Percentiles rank a stretch among this genome's conserved stretches.
phyloP scores from a whole-genome alignment of 2,797 vertebrate genomes.

The Pseudomugil tenellus region DNA sequence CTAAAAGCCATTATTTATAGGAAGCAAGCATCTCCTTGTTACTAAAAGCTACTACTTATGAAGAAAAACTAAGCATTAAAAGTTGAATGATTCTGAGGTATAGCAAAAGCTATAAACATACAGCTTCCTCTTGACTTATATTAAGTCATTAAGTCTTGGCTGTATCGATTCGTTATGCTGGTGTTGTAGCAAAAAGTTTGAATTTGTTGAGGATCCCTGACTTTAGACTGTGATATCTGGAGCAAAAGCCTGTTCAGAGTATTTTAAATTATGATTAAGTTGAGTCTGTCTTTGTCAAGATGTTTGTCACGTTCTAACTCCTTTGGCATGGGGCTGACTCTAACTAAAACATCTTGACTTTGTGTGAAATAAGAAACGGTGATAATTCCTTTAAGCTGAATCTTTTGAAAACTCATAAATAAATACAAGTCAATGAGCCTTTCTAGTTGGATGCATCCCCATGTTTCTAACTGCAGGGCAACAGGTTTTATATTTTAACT shows the following conservation, averaged over 20 bases:
- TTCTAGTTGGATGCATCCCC: constrained; percentile 58
- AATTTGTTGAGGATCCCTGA: neutral
- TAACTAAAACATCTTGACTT: too few relatives aligned
- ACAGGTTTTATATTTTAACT: constrained; percentile 21
- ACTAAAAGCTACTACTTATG: neutral
- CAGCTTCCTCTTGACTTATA: neutral
- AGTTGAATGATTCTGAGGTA: neutral
- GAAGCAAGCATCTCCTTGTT: neutral
- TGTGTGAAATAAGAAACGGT: neutral
- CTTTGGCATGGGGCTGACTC: constrained; percentile 53
- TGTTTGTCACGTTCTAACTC: constrained; percentile 65
- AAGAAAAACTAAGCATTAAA: neutral
- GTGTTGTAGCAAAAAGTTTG: neutral
- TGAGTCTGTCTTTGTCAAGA: constrained; percentile 39
- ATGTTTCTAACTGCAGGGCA: constrained; percentile 56
- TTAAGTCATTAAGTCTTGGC: neutral
- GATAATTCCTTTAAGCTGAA: neutral
- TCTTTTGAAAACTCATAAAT: constrained; percentile 15
- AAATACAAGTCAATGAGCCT: constrained; percentile 8
- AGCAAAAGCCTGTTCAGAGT: constrained; percentile 61
- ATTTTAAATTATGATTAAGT: constrained; percentile 44
- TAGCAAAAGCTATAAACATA: neutral
- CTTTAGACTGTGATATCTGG: constrained; percentile 21
- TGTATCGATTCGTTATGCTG: neutral
- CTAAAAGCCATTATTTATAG: neutral